Percentiles rank a stretch among this genome's conserved stretches.
Evolutionary conservation across 2,797 vertebrate genomes (phyloP).

Genomic region (Microcaecilia unicolor): DNA sequence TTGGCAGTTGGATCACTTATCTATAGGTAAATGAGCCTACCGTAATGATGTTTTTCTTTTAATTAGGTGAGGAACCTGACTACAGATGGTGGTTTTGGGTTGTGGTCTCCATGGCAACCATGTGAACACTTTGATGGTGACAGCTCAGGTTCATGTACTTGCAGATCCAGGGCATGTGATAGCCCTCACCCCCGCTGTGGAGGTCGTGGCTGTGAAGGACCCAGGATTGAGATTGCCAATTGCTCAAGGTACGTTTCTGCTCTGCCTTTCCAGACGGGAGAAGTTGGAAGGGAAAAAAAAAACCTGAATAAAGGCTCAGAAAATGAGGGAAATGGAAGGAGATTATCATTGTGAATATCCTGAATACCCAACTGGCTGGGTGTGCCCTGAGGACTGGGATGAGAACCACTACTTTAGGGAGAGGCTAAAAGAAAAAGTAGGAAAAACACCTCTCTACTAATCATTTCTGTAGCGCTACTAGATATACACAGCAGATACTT

Average conservation of each 20-base stretch:
- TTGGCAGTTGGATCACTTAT: slow-evolving; percentile 12
- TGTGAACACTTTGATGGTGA: slow-evolving; percentile 88
- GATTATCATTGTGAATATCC: too few relatives aligned
- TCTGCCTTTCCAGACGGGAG: slow-evolving; percentile 1
- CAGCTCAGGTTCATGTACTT: slow-evolving; percentile 78
- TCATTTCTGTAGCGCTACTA: too few relatives aligned
- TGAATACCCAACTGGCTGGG: too few relatives aligned
- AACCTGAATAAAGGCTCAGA: too few relatives aligned
- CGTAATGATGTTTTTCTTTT: slow-evolving; percentile 14
- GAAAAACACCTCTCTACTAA: too few relatives aligned
- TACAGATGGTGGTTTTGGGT: slow-evolving; percentile 71
- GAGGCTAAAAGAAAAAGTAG: too few relatives aligned
- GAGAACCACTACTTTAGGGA: too few relatives aligned
- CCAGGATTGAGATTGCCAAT: slow-evolving; percentile 87
- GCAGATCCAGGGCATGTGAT: slow-evolving; percentile 82
- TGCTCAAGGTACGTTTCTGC: slow-evolving; percentile 74
- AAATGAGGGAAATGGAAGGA: too few relatives aligned
- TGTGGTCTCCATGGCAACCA: slow-evolving; percentile 86
- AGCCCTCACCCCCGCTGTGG: slow-evolving; percentile 80
- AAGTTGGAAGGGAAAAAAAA: neutral
- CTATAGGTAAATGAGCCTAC: slow-evolving; percentile 21
- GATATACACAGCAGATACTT: too few relatives aligned
- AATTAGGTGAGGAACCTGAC: slow-evolving; percentile 85
- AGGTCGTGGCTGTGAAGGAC: slow-evolving; percentile 74
- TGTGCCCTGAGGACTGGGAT: too few relatives aligned